Evolutionary conservation across 2,113 vertebrate species (phyloP).

Genomic region (Gadus macrocephalus): DNA sequence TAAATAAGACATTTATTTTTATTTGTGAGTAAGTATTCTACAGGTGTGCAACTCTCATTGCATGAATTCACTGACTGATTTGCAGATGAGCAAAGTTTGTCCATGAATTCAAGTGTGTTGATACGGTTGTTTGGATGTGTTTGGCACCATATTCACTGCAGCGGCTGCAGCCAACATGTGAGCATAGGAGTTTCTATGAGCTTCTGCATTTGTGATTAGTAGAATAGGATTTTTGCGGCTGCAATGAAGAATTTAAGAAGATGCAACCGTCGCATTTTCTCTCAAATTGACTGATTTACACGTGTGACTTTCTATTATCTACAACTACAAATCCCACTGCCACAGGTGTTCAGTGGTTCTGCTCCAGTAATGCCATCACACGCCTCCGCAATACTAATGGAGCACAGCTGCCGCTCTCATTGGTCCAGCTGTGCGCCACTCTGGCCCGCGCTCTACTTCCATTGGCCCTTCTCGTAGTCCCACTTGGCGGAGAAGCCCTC

Average conservation of each 20-base stretch:
- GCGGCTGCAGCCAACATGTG: background rate
- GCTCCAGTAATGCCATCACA: background rate
- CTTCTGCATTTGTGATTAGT: background rate
- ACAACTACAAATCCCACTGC: background rate
- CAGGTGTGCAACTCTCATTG: too few species aligned
- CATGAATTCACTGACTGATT: too few species aligned
- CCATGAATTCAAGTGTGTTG: too few species aligned
- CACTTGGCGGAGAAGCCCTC: slow-evolving; percentile 78
- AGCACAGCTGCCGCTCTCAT: background rate
- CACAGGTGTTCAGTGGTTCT: background rate
- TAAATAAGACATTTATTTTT: too few species aligned
- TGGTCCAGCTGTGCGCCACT: slow-evolving; percentile 9
- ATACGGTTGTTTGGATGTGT: background rate
- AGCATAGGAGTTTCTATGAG: background rate
- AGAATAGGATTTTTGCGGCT: background rate
- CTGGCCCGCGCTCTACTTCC: slow-evolving; percentile 72
- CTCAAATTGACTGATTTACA: background rate
- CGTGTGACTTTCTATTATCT: background rate
- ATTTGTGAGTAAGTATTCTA: too few species aligned
- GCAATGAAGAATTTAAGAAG: too few species aligned
- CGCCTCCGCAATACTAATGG: background rate
- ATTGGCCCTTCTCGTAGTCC: slow-evolving; percentile 82
- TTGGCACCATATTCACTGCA: background rate
- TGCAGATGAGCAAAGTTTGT: too few species aligned
- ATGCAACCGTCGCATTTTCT: background rate